phyloP scores from a whole-genome alignment of 2,797 vertebrate genomes.

The Coracias cyanogaster region DNA sequence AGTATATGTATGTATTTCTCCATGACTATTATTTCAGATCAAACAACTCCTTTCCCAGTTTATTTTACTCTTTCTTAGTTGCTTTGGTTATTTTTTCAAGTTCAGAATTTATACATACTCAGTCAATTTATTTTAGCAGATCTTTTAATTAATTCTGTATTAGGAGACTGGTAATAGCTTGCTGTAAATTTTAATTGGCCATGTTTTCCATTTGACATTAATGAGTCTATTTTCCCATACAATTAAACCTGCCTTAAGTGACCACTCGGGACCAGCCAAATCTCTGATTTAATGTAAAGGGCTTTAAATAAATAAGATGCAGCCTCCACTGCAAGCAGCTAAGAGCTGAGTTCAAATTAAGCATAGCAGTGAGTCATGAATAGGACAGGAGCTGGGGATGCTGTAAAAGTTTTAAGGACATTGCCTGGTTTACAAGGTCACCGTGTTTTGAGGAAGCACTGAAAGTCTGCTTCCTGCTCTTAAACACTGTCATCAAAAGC shows the following conservation, averaged over 20 bases:
- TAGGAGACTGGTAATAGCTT: background rate
- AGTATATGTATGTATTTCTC: background rate
- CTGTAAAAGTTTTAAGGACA: background rate
- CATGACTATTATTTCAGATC: background rate
- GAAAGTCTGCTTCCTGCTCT: background rate
- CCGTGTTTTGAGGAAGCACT: background rate
- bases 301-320: background rate
- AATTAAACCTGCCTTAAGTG: constrained; percentile 9
- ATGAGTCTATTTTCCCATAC: background rate
- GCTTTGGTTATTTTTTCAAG: background rate
- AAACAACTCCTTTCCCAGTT: background rate
- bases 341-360: constrained; percentile 17
- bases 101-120: background rate
- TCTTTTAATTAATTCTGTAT: background rate
- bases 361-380: background rate
- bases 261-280: background rate
- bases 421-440: background rate
- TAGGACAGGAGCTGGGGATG: background rate
- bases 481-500: background rate
- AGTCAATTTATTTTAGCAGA: background rate
- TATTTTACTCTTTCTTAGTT: background rate
- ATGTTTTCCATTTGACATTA: constrained; percentile 22
- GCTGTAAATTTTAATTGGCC: constrained; percentile 5
- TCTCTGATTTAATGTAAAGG: background rate
- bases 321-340: background rate